Conservation (phyloP, 2,888 invertebrate species). For the Lomographa bimaculata region DNA sequence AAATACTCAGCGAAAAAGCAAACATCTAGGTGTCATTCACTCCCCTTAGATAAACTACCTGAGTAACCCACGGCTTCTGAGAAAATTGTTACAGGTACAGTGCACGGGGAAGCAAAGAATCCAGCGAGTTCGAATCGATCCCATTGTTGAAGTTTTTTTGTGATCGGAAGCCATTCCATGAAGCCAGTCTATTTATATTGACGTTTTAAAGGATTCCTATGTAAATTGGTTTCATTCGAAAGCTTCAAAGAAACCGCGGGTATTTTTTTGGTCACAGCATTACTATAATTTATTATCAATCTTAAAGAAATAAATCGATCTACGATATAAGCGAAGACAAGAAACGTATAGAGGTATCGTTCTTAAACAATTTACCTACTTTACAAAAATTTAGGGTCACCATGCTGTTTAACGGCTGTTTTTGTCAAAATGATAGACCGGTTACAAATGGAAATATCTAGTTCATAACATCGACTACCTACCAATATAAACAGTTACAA, state of each 20-base stretch:
- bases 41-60: slow-evolving; percentile 36
- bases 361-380: slow-evolving; percentile 31
- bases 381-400: slow-evolving; percentile 32
- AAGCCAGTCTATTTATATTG: slow-evolving; percentile 60
- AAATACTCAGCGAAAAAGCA: slow-evolving; percentile 36
- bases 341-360: slow-evolving; percentile 3
- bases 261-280: slow-evolving; percentile 39
- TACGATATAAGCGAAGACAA: slow-evolving; percentile 20
- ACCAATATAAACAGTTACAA: slow-evolving; percentile 42
- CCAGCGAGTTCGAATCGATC: slow-evolving; percentile 17
- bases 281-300: slow-evolving; percentile 44
- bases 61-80: slow-evolving; percentile 29
- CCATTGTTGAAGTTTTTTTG: slow-evolving; percentile 45
- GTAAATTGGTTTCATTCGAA: slow-evolving; percentile 54
- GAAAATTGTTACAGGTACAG: slow-evolving; percentile 27
- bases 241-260: slow-evolving; percentile 54
- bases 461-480: slow-evolving; percentile 32
- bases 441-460: slow-evolving; percentile 35
- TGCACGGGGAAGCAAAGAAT: slow-evolving; percentile 2
- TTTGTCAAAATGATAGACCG: slow-evolving; percentile 33
- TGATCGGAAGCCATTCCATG: slow-evolving; percentile 54
- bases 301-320: slow-evolving; percentile 30
- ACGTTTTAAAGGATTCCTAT: slow-evolving; percentile 62
- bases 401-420: slow-evolving; percentile 28
- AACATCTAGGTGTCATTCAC: slow-evolving; percentile 42